phyloP scores from a whole-genome alignment of 2,113 vertebrate genomes.

The Cariama cristata region DNA sequence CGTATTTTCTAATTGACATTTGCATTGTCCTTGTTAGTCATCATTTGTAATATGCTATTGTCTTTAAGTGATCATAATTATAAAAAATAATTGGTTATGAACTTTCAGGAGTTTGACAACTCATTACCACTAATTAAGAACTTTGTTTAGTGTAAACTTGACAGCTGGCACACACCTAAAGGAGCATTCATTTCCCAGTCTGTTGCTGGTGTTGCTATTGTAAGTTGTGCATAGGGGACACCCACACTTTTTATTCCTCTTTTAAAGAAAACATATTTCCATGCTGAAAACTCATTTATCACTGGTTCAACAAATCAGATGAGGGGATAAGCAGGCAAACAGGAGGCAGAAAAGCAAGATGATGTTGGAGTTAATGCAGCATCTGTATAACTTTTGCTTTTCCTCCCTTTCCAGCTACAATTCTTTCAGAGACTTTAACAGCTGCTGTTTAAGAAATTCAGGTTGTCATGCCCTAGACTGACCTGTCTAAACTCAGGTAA shows the following conservation, averaged over 20 bases:
- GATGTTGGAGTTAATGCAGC: neutral
- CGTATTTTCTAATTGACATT: conserved; percentile 39
- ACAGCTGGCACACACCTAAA: conserved; percentile 50
- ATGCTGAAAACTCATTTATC: neutral
- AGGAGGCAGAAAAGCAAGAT: neutral
- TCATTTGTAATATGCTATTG: neutral
- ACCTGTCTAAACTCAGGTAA: neutral
- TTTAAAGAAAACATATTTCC: neutral
- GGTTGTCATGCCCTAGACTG: neutral
- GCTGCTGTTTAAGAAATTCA: neutral
- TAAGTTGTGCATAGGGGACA: neutral
- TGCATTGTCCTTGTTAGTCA: conserved; percentile 9
- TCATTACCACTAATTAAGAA: conserved; percentile 45
- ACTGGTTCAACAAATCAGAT: neutral
- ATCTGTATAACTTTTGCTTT: neutral
- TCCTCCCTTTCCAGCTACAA: neutral
- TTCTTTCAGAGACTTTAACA: neutral
- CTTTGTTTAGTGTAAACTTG: neutral
- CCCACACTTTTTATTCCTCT: neutral
- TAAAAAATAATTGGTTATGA: neutral
- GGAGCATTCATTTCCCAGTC: neutral
- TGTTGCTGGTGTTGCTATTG: neutral
- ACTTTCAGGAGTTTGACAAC: conserved; percentile 23
- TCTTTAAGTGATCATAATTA: conserved; percentile 40
- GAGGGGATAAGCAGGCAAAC: neutral